These are phyloP conservation scores for Masnerella sp. DNA, from an alignment of 2,888 invertebrate species.

Conservation along the genomic window DNA sequence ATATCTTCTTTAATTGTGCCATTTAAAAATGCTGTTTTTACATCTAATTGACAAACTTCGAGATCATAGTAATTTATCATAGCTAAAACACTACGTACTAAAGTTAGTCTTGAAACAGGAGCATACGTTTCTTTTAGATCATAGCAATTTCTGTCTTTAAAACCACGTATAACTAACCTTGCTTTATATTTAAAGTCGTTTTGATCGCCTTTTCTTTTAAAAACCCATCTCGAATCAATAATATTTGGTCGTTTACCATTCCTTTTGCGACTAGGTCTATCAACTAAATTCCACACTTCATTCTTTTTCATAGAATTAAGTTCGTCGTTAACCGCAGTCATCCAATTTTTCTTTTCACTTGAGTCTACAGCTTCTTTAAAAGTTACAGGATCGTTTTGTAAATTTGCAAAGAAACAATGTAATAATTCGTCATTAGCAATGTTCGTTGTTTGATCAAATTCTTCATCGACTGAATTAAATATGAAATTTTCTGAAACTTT, in stretches of 20 bases:
- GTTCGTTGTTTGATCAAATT: not conserved
- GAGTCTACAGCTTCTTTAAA: not conserved
- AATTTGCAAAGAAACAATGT: not conserved
- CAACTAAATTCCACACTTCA: not conserved
- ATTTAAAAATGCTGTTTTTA: not conserved
- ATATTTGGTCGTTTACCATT: not conserved
- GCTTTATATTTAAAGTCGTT: not conserved
- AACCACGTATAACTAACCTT: not conserved
- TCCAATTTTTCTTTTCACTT: not conserved
- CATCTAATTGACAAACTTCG: no score
- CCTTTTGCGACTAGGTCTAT: not conserved
- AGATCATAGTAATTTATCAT: not conserved
- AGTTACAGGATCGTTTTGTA: not conserved
- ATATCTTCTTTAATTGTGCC: not conserved
- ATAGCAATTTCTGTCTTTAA: not conserved
- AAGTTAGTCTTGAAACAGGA: not conserved
- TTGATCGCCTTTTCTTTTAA: not conserved
- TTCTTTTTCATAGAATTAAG: not conserved
- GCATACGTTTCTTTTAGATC: not conserved
- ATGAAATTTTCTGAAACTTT: not conserved
- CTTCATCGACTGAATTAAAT: not conserved
- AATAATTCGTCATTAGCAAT: not conserved
- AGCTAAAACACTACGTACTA: not conserved
- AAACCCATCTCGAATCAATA: not conserved
- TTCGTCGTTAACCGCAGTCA: not conserved